phyloP scores from a whole-genome alignment of 2,888 invertebrate genomes.

The Brachyptera risi region DNA sequence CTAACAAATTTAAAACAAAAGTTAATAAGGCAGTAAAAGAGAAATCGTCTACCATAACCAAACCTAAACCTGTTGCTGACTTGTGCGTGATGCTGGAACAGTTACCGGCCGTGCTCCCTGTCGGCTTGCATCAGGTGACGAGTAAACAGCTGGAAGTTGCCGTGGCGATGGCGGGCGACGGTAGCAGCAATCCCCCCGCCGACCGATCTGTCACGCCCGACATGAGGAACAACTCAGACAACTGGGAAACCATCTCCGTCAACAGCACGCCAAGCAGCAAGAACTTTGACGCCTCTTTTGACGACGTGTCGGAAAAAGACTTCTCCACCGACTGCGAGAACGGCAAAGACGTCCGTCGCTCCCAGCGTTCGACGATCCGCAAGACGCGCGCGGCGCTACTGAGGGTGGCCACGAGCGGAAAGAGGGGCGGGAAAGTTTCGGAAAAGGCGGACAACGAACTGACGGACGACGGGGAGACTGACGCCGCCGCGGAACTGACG shows the following conservation, averaged over 20 bases:
- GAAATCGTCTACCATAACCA: too few relatives aligned
- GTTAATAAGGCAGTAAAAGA: neutral
- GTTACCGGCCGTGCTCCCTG: too few relatives aligned
- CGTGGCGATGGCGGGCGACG: too few relatives aligned
- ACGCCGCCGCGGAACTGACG: neutral
- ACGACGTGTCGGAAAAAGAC: neutral
- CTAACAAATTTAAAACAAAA: too few relatives aligned
- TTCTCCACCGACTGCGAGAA: slow-evolving; percentile 9
- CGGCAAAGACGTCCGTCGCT: slow-evolving; percentile 17
- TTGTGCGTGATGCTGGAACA: too few relatives aligned
- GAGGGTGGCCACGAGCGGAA: neutral
- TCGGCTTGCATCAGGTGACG: too few relatives aligned
- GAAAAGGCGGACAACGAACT: slow-evolving; percentile 51
- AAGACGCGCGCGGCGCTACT: slow-evolving; percentile 23
- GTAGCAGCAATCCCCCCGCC: too few relatives aligned
- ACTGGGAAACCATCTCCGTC: slow-evolving; percentile 11
- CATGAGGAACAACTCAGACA: too few relatives aligned
- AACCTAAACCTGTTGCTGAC: too few relatives aligned
- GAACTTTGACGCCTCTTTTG: neutral
- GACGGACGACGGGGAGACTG: neutral
- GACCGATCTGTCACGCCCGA: neutral
- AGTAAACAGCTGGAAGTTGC: too few relatives aligned
- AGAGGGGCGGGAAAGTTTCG: slow-evolving; percentile 44
- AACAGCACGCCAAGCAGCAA: neutral
- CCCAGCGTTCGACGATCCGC: slow-evolving; percentile 19